Conservation (phyloP, 37 sponge, comb jelly and placozoan species). For the Hexactinellida sp. region DNA sequence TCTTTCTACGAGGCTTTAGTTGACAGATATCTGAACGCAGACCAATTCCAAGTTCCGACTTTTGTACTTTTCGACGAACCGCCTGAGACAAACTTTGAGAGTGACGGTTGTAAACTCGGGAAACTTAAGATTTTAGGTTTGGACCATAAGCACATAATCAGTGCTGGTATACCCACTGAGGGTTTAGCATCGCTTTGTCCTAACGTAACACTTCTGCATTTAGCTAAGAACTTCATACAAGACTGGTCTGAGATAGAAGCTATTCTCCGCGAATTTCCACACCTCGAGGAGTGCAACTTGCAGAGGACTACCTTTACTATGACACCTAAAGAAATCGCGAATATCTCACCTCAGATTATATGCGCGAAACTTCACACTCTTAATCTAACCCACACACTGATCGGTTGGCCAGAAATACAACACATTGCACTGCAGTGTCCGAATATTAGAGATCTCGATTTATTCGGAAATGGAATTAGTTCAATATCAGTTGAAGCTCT, state of each 20-base stretch:
- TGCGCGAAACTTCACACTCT: not conserved
- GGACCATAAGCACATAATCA: not conserved
- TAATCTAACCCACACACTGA: not conserved
- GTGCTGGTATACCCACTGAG: not conserved
- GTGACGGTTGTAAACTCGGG: not conserved
- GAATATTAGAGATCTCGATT: not conserved
- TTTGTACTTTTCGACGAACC: not conserved
- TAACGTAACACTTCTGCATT: not conserved
- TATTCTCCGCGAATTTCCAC: slow-evolving; percentile 1
- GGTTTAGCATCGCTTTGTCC: not conserved
- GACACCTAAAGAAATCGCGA: not conserved
- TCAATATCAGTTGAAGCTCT: not conserved
- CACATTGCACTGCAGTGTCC: not conserved
- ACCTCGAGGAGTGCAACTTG: not conserved
- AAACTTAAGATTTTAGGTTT: not conserved
- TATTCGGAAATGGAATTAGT: not conserved
- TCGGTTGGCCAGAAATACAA: not conserved
- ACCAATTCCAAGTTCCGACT: not conserved
- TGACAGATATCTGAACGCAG: not conserved
- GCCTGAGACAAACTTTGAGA: not conserved
- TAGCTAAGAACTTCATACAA: not conserved
- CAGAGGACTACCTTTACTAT: not conserved
- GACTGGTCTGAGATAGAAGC: not conserved
- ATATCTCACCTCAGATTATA: not conserved
- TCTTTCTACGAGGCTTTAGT: not conserved